These are phyloP conservation scores for Acrocephalus kingi DNA, from an alignment of 2,113 vertebrate species.

Conservation along the genomic window DNA sequence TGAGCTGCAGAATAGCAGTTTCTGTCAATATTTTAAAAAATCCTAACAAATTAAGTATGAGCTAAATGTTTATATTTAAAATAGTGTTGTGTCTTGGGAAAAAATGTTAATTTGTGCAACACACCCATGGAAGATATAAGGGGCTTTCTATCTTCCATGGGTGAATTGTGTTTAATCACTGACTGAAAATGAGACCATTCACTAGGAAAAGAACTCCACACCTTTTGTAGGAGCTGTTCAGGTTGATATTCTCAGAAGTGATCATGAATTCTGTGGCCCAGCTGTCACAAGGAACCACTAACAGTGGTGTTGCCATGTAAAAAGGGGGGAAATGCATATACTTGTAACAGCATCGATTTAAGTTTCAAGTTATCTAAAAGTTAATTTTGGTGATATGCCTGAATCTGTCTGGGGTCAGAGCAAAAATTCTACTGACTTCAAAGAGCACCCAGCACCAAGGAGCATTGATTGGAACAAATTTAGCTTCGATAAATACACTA, in stretches of 20 bases:
- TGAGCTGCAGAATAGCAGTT: background rate
- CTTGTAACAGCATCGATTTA: background rate
- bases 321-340: background rate
- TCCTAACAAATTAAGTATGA: background rate
- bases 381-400: background rate
- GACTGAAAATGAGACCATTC: background rate
- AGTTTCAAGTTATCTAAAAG: background rate
- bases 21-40: background rate
- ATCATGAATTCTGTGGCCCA: background rate
- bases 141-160: background rate
- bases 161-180: background rate
- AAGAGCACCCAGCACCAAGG: background rate
- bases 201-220: background rate
- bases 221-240: background rate
- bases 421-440: background rate
- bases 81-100: background rate
- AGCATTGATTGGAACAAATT: background rate
- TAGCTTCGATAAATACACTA: background rate
- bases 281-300: background rate
- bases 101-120: background rate
- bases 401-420: background rate
- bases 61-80: background rate
- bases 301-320: background rate
- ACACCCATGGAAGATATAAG: background rate
- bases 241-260: background rate